These are phyloP conservation scores for Acrocyrtus sp. DNA, from an alignment of 2,888 invertebrate species.

Conservation along the genomic window DNA sequence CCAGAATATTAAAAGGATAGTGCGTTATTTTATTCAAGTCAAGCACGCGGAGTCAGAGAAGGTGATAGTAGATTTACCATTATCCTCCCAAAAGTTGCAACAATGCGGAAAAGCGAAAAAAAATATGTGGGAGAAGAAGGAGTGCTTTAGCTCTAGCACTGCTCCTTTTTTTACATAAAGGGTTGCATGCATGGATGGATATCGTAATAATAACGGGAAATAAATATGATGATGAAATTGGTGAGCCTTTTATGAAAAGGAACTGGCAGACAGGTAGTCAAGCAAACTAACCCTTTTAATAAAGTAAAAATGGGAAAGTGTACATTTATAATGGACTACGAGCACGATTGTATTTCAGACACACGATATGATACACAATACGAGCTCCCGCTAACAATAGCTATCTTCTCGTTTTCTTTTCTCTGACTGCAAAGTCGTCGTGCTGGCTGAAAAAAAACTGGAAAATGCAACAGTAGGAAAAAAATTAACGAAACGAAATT, in stretches of 20 bases:
- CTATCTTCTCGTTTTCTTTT: no score
- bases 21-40: conserved; percentile 33
- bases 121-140: no score
- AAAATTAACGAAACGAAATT: background rate
- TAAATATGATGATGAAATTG: conserved; percentile 21
- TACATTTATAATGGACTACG: background rate
- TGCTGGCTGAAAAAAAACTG: conserved; percentile 1
- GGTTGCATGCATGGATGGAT: background rate
- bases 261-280: conserved; percentile 39
- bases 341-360: no score
- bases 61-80: background rate
- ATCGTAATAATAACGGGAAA: conserved; percentile 31
- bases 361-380: no score
- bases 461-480: conserved; percentile 44
- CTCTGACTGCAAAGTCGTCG: background rate
- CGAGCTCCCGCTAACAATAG: no score
- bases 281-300: conserved; percentile 39
- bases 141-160: no score
- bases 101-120: background rate
- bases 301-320: conserved; percentile 26
- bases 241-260: background rate
- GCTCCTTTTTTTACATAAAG: no score
- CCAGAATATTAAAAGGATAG: background rate
- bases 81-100: background rate
- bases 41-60: conserved; percentile 20